Evolutionary conservation across 2,888 invertebrate species (phyloP), one percentile per base, ranked within the genome.

Genomic region (Chirona hameri): DNA sequence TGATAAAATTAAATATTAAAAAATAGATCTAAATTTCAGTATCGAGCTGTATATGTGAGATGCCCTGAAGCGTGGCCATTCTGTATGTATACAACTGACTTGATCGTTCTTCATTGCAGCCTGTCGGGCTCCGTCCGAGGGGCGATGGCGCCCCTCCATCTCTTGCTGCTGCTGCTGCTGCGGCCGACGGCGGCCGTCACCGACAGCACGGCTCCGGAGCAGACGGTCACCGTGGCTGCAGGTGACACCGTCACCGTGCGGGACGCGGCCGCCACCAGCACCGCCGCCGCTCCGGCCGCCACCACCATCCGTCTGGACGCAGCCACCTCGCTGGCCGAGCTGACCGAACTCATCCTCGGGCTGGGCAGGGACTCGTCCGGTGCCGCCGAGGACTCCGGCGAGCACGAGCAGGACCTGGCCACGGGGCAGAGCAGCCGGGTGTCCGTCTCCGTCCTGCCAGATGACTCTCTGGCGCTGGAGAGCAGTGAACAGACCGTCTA

Each of bases 291-390:
- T 10, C 31, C 31, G 31, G 29, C 72, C 18, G 29, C 72, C 24
- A 76, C 76, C 76, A 76, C 76, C 15, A 46, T 76, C 39, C 76
- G 76, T 0, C 39, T 76, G 24, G 14, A 76, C 76, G 39, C 76
- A 24, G 24, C 76, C 46, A 76, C 76, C 10, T 76, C 76, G 24
- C 46, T 76, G 76, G 76, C 76, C 21, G 76, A 76, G 46, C 76
- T 76, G 27, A 46, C 76, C 24, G 76, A 76, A 46, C 76, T 76
- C 24, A 76, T 76, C 46, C 76, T 76, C 31, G 46, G 76, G 39
- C 39, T 76, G 46, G 46, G 76, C 29, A 14, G 29, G 69, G 69
- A n/a, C 29, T 29, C 69, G 27, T 12, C 9, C 9, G 24, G 9
- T 14, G 12, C 29, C 27, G 29, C 10, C 10, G 27, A 27, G 15